Percentiles rank a stretch among this genome's conserved stretches.
phyloP scores from a whole-genome alignment of 1,140 invertebrate genomes.

The Macrocentrus cingulum region DNA sequence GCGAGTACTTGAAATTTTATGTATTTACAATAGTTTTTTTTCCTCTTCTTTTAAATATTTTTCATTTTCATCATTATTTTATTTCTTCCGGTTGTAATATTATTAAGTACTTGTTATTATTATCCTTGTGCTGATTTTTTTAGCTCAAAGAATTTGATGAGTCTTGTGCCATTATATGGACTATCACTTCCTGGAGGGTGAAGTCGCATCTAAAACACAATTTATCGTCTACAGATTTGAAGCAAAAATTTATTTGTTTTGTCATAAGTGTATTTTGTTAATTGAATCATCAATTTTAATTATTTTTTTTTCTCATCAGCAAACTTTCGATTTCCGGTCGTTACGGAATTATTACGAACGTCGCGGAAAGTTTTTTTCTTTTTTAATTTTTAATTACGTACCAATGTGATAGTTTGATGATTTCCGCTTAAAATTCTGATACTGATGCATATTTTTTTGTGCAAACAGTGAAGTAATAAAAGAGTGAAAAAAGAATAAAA shows the following conservation, averaged over 20 bases:
- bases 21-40: background rate
- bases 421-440: background rate
- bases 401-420: conserved; percentile 8
- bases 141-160: conserved; percentile 56
- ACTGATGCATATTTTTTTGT: background rate
- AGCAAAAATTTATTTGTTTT: background rate
- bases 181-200: conserved; percentile 65
- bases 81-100: no score
- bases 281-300: background rate
- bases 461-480: background rate
- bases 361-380: background rate
- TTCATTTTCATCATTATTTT: no score
- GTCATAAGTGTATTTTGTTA: background rate
- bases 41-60: no score
- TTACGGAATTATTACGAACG: background rate
- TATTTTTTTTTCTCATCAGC: background rate
- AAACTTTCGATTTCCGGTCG: conserved; percentile 3
- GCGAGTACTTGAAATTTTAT: background rate
- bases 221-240: background rate
- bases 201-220: conserved; percentile 63
- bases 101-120: no score
- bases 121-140: conserved; percentile 41
- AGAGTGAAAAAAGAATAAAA: background rate
- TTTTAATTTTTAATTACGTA: background rate
- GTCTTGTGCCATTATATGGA: conserved; percentile 57